These are phyloP conservation scores for Falco berigora DNA, from an alignment of 2,797 vertebrate genomes.

Conservation along the genomic window DNA sequence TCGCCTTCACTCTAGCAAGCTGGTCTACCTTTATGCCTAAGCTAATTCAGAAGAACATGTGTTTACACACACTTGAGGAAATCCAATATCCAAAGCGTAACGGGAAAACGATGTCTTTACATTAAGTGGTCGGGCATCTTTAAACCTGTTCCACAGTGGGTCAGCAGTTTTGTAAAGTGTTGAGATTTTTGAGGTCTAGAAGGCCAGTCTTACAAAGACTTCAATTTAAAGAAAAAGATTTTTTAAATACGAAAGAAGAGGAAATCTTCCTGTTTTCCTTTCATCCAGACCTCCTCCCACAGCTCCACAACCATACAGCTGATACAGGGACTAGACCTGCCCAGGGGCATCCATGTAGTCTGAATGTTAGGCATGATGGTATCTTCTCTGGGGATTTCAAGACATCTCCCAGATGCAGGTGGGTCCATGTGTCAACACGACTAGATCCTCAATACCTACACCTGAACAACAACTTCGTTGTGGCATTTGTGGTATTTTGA, in stretches of 20 bases:
- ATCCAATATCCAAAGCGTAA: background rate
- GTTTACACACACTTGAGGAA: background rate
- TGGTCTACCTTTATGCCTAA: background rate
- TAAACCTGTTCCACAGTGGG: background rate
- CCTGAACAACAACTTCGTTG: background rate
- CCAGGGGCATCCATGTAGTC: background rate
- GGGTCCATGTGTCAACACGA: background rate
- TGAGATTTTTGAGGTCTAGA: background rate
- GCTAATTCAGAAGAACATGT: background rate
- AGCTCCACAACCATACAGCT: background rate
- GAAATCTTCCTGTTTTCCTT: background rate
- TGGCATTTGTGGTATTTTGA: background rate
- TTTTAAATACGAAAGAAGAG: background rate
- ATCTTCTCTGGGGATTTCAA: background rate
- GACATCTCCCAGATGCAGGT: background rate
- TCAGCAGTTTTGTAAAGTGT: background rate
- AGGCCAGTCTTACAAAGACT: background rate
- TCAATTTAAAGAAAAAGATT: background rate
- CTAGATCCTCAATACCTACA: background rate
- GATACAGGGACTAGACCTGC: background rate
- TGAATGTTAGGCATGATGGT: background rate
- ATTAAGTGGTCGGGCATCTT: background rate
- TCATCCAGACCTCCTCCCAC: background rate
- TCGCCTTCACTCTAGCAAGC: background rate
- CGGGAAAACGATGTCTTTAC: background rate